These are phyloP conservation scores for Tuta absoluta DNA, from an alignment of 2,888 invertebrate genomes.

Conservation along the genomic window DNA sequence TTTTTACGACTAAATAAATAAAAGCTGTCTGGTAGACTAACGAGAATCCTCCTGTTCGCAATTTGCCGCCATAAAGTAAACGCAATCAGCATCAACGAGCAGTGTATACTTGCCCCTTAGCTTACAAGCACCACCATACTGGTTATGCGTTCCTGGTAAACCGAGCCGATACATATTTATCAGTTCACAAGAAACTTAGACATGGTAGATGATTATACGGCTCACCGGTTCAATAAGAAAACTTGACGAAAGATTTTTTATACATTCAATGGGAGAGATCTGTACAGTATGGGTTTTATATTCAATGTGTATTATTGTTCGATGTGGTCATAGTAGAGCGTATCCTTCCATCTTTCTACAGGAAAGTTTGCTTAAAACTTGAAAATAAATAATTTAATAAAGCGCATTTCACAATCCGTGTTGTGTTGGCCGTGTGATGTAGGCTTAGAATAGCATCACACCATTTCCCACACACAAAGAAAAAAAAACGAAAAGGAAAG, in stretches of 20 bases:
- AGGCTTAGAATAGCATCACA: too few species aligned
- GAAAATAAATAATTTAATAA: neutral
- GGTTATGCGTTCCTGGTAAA: constrained; percentile 45
- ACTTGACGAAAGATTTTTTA: neutral
- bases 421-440: too few species aligned
- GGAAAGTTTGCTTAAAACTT: too few species aligned
- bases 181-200: constrained; percentile 51
- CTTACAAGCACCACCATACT: constrained; percentile 14
- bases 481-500: too few species aligned
- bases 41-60: constrained; percentile 25
- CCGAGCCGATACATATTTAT: constrained; percentile 68
- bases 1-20: neutral
- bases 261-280: too few species aligned
- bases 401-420: too few species aligned
- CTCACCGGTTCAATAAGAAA: constrained; percentile 22
- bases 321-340: too few species aligned
- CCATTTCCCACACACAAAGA: too few species aligned
- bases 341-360: too few species aligned
- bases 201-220: constrained; percentile 40
- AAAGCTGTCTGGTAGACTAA: constrained; percentile 1
- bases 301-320: too few species aligned
- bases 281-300: too few species aligned
- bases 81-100: constrained; percentile 17
- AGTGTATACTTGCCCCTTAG: neutral
- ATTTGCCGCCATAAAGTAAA: constrained; percentile 40